Conservation (phyloP, 2,888 invertebrate species). For the Hermaeophaga mercurialis region DNA sequence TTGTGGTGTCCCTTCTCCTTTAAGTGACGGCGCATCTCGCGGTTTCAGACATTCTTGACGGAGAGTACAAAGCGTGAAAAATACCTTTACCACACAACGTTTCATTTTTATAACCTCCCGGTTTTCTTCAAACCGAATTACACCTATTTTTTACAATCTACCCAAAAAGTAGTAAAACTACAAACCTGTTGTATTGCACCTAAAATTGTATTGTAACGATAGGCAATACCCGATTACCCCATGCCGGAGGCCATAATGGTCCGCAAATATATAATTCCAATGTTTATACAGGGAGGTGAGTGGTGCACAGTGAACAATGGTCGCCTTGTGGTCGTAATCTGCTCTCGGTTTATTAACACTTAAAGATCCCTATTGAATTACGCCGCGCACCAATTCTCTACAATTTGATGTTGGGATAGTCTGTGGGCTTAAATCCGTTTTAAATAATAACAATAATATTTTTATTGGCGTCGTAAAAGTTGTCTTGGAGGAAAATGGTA, state of each 20-base stretch:
- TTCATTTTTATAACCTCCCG: no score
- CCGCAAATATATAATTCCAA: slow-evolving; percentile 44
- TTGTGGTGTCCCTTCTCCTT: no score
- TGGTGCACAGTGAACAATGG: slow-evolving; percentile 32
- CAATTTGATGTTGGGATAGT: slow-evolving; percentile 22
- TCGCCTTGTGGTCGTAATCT: slow-evolving; percentile 40
- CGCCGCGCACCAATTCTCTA: slow-evolving; percentile 31
- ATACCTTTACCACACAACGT: no score
- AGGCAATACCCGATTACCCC: slow-evolving; percentile 20
- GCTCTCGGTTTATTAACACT: slow-evolving; percentile 39
- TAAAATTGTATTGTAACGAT: no score
- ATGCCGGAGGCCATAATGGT: slow-evolving; percentile 35
- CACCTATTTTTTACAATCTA: slow-evolving; percentile 3
- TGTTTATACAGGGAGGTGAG: slow-evolving; percentile 39
- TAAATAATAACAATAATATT: no score
- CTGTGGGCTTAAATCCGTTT: slow-evolving; percentile 6
- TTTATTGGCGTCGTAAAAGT: no score
- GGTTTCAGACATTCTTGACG: no score
- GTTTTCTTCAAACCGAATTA: no score
- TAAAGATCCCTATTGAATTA: slow-evolving; percentile 36
- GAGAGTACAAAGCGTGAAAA: no score
- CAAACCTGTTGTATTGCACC: background rate
- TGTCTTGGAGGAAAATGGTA: background rate
- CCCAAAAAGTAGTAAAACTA: slow-evolving; percentile 5
- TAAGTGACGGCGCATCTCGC: no score